Conservation (phyloP, 2,888 invertebrate species). For the Cryptophagus acutangulus region DNA sequence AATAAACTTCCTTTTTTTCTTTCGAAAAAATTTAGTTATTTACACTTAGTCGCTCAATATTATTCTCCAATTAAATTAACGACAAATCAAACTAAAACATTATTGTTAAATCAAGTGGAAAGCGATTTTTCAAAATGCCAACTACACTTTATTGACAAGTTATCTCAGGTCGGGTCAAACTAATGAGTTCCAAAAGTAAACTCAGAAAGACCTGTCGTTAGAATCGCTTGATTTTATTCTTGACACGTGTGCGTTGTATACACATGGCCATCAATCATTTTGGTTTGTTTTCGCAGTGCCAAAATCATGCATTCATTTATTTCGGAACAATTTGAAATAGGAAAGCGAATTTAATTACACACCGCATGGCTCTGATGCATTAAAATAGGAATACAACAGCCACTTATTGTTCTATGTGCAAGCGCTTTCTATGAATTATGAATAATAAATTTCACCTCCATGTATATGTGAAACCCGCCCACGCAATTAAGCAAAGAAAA, state of each 20-base stretch:
- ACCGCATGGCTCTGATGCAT: neutral
- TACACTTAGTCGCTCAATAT: too few species aligned
- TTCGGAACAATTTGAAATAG: too few species aligned
- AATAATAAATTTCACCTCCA: neutral
- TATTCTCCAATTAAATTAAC: too few species aligned
- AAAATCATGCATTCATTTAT: too few species aligned
- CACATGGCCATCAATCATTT: slow-evolving; percentile 1
- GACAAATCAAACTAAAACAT: too few species aligned
- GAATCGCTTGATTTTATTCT: neutral
- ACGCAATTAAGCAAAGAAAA: too few species aligned
- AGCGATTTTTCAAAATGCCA: neutral
- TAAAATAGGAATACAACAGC: neutral
- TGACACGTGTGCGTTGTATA: too few species aligned
- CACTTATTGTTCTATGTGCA: too few species aligned
- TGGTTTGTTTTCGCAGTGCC: slow-evolving; percentile 1
- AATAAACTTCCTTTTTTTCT: too few species aligned
- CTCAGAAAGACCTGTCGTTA: neutral
- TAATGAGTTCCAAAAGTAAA: neutral
- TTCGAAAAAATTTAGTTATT: too few species aligned
- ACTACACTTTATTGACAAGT: neutral
- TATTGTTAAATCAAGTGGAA: too few species aligned
- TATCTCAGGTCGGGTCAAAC: neutral
- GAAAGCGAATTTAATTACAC: neutral
- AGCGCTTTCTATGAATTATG: neutral
- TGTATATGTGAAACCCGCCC: too few species aligned